Evolutionary conservation across 2,888 invertebrate species (phyloP), one percentile per base, ranked within the genome.

Genomic region (Cetonia aurata): DNA sequence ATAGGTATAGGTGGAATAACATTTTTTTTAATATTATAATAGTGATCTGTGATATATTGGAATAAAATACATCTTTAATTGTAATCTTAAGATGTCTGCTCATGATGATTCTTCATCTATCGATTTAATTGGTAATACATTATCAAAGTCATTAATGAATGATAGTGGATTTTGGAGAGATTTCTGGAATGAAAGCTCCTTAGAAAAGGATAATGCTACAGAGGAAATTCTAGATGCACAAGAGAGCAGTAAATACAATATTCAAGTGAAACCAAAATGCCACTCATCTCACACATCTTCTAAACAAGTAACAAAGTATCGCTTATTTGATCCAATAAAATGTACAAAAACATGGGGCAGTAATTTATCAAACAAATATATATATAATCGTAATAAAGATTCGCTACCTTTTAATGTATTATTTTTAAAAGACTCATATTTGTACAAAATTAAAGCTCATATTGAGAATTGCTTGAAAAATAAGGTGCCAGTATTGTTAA

Each of bases 401-500:
- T 4, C n/a, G 6, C 1, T 46, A 9, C 13, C 25, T 4, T n/a
- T 25, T 46, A 46, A 25, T n/a, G 1, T 19, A 4, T 25, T 10
- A n/a, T 46, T 44, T 46, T 31, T 13, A 3, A 60, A 46, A 52
- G 19, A 19, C n/a, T 60, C 60, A n/a, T 60, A 46, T 31, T 60
- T 60, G 13, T n/a, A 46, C 13, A 60, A 31, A 25, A 60, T 60
- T 60, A 46, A 46, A 31, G 17, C 9, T n/a, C 60, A 46, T 13
- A 46, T 60, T 25, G 46, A 19, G 25, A 60, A 46, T 1, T 60
- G 31, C 8, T 15, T 60, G 10, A 6, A 25, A 44, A 31, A 60
- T 19, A 19, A 12, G 19, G 13, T 60, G 9, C 60, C 60, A 31
- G 8, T 9, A 31, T 9, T 60, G 12, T 4, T 46, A 8, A 13